phyloP scores from a whole-genome alignment of 2,113 vertebrate species.

The Ochotona princeps region DNA sequence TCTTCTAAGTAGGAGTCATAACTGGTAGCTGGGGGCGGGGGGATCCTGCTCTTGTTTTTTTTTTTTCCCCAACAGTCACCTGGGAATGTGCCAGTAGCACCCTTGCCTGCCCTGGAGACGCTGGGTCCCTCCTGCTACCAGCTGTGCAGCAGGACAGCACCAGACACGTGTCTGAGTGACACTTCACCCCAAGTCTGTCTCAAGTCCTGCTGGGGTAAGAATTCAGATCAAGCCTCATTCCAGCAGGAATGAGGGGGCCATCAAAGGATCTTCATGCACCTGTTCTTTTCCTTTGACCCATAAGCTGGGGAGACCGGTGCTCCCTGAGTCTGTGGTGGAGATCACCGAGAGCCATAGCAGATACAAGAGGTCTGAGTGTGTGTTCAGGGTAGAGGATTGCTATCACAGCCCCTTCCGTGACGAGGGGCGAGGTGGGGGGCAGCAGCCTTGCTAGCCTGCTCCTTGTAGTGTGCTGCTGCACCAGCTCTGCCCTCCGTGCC shows the following conservation, averaged over 20 bases:
- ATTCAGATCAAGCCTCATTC: background rate
- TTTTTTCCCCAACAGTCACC: slow-evolving; percentile 9
- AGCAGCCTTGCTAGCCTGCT: background rate
- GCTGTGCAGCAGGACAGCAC: slow-evolving; percentile 40
- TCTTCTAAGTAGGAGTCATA: background rate
- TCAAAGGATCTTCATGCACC: background rate
- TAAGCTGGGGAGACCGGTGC: background rate
- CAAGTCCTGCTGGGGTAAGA: slow-evolving; percentile 76
- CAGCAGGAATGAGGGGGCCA: background rate
- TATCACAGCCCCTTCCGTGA: background rate
- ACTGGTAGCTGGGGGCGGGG: background rate
- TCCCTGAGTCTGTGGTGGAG: background rate
- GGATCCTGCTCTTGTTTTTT: slow-evolving; percentile 21
- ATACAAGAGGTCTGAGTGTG: background rate
- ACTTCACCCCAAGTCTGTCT: slow-evolving; percentile 26
- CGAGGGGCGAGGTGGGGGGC: background rate
- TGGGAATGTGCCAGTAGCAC: background rate
- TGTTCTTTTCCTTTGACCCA: slow-evolving; percentile 5
- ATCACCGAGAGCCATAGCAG: background rate
- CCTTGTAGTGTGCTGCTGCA: too few species aligned
- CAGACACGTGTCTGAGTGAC: slow-evolving; percentile 11
- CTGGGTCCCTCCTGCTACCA: slow-evolving; percentile 46
- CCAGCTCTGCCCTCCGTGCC: background rate
- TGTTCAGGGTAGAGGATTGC: background rate
- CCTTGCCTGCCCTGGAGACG: background rate